Evolutionary conservation across 2,797 vertebrate species (phyloP).

Genomic region (Xyrichtys novacula): DNA sequence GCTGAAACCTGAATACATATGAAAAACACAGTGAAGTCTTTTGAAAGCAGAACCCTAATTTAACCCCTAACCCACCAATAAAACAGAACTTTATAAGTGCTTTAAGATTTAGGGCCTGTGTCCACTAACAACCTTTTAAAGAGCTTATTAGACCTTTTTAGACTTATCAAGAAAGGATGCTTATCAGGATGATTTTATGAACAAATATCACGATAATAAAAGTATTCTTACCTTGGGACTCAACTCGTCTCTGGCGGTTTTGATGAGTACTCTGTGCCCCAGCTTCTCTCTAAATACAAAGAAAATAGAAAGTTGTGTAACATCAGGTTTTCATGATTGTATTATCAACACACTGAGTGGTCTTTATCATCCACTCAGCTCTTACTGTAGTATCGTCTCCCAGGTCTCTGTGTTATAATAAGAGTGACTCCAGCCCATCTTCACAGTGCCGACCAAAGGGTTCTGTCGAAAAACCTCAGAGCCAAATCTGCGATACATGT

Average conservation of each 20-base stretch:
- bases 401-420: constrained; percentile 85
- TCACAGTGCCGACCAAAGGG: constrained; percentile 81
- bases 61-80: no score
- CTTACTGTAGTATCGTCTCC: constrained; percentile 81
- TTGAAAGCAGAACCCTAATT: no score
- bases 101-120: no score
- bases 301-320: constrained; percentile 22
- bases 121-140: no score
- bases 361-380: background rate
- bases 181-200: no score
- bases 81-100: no score
- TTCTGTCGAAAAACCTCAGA: constrained; percentile 85
- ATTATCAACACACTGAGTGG: background rate
- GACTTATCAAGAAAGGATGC: no score
- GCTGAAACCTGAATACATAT: constrained; percentile 79
- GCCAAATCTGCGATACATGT: constrained; percentile 84
- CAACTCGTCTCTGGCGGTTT: constrained; percentile 77
- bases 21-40: background rate
- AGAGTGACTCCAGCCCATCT: constrained; percentile 86
- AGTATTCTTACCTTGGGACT: constrained; percentile 80
- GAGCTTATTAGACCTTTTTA: no score
- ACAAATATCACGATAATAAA: no score
- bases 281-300: constrained; percentile 77
- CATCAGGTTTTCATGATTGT: background rate
- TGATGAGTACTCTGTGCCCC: constrained; percentile 78